Conservation (phyloP, 1,140 invertebrate genomes). For the Whitmania pigra region DNA sequence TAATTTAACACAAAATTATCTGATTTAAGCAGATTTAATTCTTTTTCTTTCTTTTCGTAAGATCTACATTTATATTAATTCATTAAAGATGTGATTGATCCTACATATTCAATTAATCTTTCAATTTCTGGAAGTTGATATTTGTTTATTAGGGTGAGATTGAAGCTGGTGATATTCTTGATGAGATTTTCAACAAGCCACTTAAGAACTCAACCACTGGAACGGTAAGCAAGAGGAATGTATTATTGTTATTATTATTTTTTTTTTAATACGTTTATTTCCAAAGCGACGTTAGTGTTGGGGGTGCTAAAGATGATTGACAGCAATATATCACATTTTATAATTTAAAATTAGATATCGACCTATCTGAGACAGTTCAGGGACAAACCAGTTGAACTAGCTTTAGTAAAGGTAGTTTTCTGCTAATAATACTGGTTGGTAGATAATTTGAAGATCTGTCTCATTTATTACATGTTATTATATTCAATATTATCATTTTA, state of each 20-base stretch:
- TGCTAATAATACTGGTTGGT: too few species aligned
- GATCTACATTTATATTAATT: neutral
- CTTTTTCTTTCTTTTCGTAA: neutral
- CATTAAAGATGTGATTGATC: neutral
- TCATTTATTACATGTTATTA: too few species aligned
- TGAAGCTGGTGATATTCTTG: conserved; percentile 51
- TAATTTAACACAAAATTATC: neutral
- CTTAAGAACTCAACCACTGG: conserved; percentile 34
- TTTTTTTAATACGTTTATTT: too few species aligned
- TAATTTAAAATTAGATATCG: conserved; percentile 13
- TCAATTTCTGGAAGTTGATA: conserved; percentile 22
- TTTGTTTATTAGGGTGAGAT: conserved; percentile 47
- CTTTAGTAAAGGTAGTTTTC: conserved; percentile 47
- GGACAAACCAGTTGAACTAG: conserved; percentile 42
- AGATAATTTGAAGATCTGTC: too few species aligned
- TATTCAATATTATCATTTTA: too few species aligned
- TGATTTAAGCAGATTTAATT: neutral
- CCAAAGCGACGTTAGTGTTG: too few species aligned
- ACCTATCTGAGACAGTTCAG: conserved; percentile 36
- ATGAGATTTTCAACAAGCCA: conserved; percentile 50
- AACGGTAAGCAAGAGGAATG: conserved; percentile 30
- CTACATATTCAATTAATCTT: neutral
- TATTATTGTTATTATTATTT: neutral
- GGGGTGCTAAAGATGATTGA: too few species aligned
- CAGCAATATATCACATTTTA: neutral